Evolutionary conservation across 1,140 invertebrate species (phyloP).

Genomic region (Pseudomyrmex flavicornis): DNA sequence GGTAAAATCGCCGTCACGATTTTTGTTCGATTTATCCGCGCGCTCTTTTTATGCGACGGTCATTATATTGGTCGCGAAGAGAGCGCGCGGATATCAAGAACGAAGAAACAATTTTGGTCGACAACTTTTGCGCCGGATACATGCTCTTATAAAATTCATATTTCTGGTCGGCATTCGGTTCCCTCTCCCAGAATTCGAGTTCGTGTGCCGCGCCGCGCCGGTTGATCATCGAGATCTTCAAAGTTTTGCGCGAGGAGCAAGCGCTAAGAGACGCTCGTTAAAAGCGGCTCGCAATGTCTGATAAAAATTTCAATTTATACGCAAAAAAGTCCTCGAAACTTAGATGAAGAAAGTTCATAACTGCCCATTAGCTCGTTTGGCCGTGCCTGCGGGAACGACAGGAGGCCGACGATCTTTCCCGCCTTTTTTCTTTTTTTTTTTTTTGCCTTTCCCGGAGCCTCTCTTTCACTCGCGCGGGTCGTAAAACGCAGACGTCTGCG

Average conservation of each 20-base stretch:
- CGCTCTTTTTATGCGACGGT: background rate
- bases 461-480: background rate
- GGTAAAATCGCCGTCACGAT: conserved; percentile 7
- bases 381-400: conserved; percentile 31
- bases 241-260: conserved; percentile 64
- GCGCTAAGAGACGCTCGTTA: conserved; percentile 67
- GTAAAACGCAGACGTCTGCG: conserved; percentile 16
- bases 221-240: conserved; percentile 59
- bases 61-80: background rate
- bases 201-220: background rate
- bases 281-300: conserved; percentile 70
- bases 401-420: conserved; percentile 11
- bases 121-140: conserved; percentile 5
- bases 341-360: conserved; percentile 82
- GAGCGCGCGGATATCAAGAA: background rate
- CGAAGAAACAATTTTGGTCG: background rate
- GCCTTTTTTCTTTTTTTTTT: conserved; percentile 6
- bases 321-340: conserved; percentile 78
- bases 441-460: background rate
- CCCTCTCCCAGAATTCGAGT: background rate
- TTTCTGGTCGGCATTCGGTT: background rate
- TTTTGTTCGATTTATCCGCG: background rate
- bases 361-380: conserved; percentile 79
- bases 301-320: conserved; percentile 82
- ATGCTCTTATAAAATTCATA: conserved; percentile 41